These are phyloP conservation scores for Syrphus vitripennis DNA, from an alignment of 2,888 invertebrate genomes.

Conservation along the genomic window DNA sequence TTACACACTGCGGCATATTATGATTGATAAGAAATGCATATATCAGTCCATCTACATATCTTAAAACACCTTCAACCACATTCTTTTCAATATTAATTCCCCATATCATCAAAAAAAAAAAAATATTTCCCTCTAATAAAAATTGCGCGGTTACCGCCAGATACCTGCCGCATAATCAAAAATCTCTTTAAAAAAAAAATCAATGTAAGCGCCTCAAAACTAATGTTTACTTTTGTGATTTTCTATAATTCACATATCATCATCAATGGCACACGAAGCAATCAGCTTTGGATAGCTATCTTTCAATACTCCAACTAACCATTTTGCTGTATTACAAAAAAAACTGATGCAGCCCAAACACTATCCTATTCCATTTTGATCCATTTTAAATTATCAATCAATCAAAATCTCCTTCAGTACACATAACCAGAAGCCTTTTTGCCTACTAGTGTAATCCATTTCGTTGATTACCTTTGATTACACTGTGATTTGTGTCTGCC, in stretches of 20 bases:
- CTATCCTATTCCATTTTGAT: constrained; percentile 29
- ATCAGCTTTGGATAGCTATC: background rate
- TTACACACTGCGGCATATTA: no score
- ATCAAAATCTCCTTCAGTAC: constrained; percentile 69
- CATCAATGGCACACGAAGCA: constrained; percentile 57
- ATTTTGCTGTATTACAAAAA: background rate
- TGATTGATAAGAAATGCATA: background rate
- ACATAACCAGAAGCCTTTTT: constrained; percentile 71
- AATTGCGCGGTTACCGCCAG: background rate
- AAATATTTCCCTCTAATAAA: background rate
- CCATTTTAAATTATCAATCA: constrained; percentile 72
- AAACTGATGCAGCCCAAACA: background rate
- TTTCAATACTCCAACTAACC: background rate
- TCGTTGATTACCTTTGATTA: constrained; percentile 74
- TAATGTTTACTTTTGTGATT: constrained; percentile 48
- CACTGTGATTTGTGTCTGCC: constrained; percentile 73
- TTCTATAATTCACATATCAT: constrained; percentile 66
- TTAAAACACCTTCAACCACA: background rate
- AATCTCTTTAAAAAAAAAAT: background rate
- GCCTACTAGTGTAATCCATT: constrained; percentile 72
- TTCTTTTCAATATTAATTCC: background rate
- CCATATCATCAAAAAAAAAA: no score
- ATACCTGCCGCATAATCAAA: background rate
- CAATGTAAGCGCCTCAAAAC: constrained; percentile 33
- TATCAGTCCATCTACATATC: background rate